phyloP scores from a whole-genome alignment of 1,140 invertebrate species.

The Penaeus indicus region DNA sequence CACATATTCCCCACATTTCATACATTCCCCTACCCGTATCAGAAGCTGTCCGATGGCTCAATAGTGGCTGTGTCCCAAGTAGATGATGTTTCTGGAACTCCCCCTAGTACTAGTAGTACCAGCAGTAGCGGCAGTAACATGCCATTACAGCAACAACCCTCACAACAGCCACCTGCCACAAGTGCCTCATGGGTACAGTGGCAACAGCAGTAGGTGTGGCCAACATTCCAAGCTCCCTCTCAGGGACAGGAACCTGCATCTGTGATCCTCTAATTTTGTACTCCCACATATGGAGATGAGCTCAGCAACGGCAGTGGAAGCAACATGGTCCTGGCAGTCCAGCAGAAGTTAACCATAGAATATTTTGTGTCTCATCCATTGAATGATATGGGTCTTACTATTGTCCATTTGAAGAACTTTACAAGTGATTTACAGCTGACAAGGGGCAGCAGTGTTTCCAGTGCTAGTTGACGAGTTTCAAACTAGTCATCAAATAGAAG shows the following conservation, averaged over 20 bases:
- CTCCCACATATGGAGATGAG: constrained; percentile 47
- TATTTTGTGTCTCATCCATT: no score
- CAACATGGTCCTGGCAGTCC: constrained; percentile 24
- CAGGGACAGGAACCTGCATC: constrained; percentile 53
- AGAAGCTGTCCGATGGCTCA: constrained; percentile 53
- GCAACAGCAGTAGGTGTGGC: constrained; percentile 62
- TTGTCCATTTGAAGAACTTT: no score
- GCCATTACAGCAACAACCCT: constrained; percentile 25
- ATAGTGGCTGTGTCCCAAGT: constrained; percentile 34
- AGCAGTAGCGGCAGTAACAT: constrained; percentile 35
- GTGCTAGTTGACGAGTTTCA: constrained; percentile 53
- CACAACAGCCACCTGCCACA: constrained; percentile 19
- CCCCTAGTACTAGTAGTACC: constrained; percentile 45
- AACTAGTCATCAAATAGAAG: constrained; percentile 60
- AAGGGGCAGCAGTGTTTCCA: constrained; percentile 54
- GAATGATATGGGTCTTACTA: no score
- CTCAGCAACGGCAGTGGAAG: constrained; percentile 54
- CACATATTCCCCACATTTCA: constrained; percentile 50
- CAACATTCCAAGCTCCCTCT: constrained; percentile 61
- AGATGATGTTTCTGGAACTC: constrained; percentile 36
- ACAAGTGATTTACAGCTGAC: no score
- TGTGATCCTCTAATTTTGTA: constrained; percentile 59
- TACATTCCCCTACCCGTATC: constrained; percentile 57
- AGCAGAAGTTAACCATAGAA: background rate
- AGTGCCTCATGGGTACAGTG: constrained; percentile 60